Evolutionary conservation across 2,113 vertebrate genomes (phyloP).

Genomic region (Ailurus styani): DNA sequence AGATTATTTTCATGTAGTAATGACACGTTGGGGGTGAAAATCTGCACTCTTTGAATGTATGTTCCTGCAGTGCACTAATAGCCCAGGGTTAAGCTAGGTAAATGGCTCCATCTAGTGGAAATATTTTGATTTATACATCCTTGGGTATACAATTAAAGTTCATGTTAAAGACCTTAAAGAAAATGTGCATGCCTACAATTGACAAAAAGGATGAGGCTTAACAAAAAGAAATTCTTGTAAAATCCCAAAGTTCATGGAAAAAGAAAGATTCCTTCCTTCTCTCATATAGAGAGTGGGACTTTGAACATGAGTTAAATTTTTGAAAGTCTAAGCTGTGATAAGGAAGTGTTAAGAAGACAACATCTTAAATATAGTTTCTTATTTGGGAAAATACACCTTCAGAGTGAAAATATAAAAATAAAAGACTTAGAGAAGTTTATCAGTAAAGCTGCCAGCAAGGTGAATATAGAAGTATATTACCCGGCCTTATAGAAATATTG

Average conservation of each 20-base stretch:
- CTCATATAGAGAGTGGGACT: background rate
- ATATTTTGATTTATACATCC: background rate
- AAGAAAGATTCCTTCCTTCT: background rate
- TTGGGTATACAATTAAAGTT: background rate
- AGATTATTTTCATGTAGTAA: slow-evolving; percentile 2
- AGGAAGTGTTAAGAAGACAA: background rate
- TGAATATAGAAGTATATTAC: background rate
- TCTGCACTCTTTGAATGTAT: background rate
- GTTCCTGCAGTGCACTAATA: background rate
- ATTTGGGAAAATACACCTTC: background rate
- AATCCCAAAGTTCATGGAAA: background rate
- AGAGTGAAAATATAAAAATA: background rate
- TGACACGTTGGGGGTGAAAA: background rate
- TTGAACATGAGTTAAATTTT: background rate
- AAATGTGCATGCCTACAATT: background rate
- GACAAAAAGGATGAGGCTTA: background rate
- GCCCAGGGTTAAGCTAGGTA: background rate
- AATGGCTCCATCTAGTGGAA: slow-evolving; percentile 54
- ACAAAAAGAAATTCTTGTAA: background rate
- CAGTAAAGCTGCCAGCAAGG: background rate
- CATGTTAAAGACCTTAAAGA: background rate
- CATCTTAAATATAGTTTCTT: background rate
- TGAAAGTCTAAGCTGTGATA: background rate
- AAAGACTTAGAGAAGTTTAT: background rate
- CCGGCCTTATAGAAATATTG: background rate